These are phyloP conservation scores for Scopus umbretta DNA, from an alignment of 2,113 vertebrate species.

Conservation along the genomic window DNA sequence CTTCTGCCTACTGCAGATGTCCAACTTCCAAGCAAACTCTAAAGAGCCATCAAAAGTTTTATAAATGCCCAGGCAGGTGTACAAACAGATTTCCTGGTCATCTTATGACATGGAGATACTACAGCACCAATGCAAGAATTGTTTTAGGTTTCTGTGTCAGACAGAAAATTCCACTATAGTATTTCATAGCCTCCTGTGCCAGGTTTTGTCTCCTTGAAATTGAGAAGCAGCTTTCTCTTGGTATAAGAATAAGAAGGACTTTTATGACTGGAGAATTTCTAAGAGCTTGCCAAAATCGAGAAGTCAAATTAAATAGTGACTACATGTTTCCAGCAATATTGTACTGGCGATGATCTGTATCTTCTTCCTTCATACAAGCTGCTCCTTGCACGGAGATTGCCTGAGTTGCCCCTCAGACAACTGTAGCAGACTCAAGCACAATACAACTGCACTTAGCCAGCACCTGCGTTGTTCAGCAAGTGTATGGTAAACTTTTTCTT, in stretches of 20 bases:
- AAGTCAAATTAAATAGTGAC: background rate
- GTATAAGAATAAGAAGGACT: background rate
- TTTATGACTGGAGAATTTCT: background rate
- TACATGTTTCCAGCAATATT: background rate
- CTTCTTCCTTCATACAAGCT: background rate
- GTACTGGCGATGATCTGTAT: background rate
- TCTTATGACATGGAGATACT: background rate
- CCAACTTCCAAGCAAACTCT: background rate
- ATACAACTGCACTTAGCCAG: background rate
- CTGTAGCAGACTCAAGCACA: background rate
- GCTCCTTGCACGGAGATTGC: background rate
- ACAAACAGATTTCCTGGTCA: background rate
- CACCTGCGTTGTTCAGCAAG: background rate
- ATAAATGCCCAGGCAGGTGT: background rate
- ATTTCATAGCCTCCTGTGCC: background rate
- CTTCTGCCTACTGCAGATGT: background rate
- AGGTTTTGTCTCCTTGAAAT: background rate
- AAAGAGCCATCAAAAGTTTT: background rate
- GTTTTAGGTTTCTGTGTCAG: background rate
- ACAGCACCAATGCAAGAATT: background rate
- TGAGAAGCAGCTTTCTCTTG: background rate
- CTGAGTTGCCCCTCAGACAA: background rate
- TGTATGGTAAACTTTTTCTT: background rate
- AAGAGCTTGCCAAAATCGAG: background rate
- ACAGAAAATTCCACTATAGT: background rate